These are phyloP conservation scores for Pachycephala philippinensis DNA, from an alignment of 2,113 vertebrate genomes.

Conservation along the genomic window DNA sequence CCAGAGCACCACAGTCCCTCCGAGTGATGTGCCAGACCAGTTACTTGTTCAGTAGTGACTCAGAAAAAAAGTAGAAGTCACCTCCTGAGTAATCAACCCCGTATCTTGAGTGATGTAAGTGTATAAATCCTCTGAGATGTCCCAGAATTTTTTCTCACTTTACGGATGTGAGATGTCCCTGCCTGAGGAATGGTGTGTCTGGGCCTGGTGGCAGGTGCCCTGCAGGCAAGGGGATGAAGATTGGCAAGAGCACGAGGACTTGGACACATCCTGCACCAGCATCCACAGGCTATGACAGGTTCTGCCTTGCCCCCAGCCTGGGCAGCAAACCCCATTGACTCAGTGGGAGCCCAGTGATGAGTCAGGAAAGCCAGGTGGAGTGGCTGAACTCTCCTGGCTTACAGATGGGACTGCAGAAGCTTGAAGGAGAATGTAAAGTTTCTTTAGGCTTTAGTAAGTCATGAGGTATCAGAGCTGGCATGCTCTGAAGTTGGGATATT, in stretches of 20 bases:
- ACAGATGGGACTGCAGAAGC: not conserved
- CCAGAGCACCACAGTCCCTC: not conserved
- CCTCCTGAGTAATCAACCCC: not conserved
- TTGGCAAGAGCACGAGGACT: not conserved
- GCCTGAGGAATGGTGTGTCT: not conserved
- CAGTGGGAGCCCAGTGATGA: not conserved
- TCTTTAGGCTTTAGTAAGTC: not conserved
- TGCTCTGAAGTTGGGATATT: not conserved
- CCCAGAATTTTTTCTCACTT: not conserved
- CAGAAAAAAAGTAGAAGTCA: not conserved
- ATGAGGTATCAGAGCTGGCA: not conserved
- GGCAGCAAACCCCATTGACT: not conserved
- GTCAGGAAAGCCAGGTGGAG: not conserved
- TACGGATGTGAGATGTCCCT: not conserved
- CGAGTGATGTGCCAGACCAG: accelerated
- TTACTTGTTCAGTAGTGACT: not conserved
- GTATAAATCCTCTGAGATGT: not conserved
- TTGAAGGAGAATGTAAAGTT: not conserved
- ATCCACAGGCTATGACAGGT: not conserved
- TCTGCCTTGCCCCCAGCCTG: accelerated
- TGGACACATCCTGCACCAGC: not conserved
- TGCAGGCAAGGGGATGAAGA: not conserved
- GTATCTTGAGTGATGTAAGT: not conserved
- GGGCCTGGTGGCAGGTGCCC: accelerated
- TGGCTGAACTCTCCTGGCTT: not conserved